phyloP scores from a whole-genome alignment of 2,113 vertebrate species.

The Pluvialis apricaria region DNA sequence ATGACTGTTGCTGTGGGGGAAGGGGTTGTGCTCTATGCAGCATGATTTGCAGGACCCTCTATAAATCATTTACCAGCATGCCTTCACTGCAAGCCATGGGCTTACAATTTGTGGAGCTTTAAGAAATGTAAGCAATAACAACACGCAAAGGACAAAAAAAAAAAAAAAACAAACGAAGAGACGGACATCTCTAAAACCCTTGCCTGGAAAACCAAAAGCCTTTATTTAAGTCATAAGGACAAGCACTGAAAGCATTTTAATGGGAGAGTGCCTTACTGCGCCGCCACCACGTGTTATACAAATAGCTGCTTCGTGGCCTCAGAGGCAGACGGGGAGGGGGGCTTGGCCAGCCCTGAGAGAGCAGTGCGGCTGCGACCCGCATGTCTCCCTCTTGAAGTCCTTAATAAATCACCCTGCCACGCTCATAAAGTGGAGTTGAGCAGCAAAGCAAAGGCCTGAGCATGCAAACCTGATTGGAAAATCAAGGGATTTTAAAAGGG shows the following conservation, averaged over 20 bases:
- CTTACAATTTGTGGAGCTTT: not conserved
- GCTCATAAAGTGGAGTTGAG: not conserved
- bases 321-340: not conserved
- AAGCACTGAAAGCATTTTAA: constrained; percentile 13
- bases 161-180: not conserved
- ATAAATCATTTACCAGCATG: constrained; percentile 50
- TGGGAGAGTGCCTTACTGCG: not conserved
- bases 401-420: constrained; percentile 29
- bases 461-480: not conserved
- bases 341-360: not conserved
- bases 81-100: not conserved
- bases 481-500: not conserved
- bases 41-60: constrained; percentile 50
- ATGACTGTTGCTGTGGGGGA: constrained; percentile 36
- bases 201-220: not conserved
- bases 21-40: not conserved
- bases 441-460: not conserved
- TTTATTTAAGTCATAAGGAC: not conserved
- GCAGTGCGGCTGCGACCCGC: not conserved
- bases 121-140: not conserved
- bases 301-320: not conserved
- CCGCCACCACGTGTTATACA: not conserved
- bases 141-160: not conserved
- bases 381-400: not conserved
- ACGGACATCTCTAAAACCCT: not conserved